These are phyloP conservation scores for Lophotis ruficrista DNA, from an alignment of 2,113 vertebrate species.

Conservation along the genomic window DNA sequence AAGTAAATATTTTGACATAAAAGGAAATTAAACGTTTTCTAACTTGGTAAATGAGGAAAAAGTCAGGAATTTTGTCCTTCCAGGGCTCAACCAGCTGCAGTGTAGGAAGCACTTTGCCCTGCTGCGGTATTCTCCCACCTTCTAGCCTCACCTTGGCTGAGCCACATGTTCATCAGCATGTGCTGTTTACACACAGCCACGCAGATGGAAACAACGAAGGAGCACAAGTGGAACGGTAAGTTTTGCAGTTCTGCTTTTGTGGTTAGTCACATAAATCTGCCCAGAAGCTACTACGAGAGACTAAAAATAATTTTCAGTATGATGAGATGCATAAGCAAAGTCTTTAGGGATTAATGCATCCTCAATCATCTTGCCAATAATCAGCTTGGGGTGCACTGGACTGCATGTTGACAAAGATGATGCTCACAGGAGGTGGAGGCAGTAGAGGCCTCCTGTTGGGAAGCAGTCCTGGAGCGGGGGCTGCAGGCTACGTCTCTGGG, in stretches of 20 bases:
- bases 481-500: neutral
- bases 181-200: neutral
- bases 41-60: neutral
- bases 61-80: neutral
- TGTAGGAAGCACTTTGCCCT: neutral
- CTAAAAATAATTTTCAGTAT: neutral
- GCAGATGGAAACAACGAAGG: neutral
- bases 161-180: neutral
- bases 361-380: neutral
- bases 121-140: neutral
- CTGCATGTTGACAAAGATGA: neutral
- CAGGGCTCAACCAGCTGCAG: neutral
- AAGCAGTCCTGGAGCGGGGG: neutral
- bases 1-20: neutral
- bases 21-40: neutral
- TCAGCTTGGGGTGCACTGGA: neutral
- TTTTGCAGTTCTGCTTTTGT: neutral
- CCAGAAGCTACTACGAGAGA: neutral
- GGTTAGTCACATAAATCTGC: neutral
- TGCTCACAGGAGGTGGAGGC: neutral
- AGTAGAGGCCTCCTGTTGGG: neutral
- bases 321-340: neutral
- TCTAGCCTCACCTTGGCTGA: neutral
- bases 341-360: neutral
- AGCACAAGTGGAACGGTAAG: neutral